Conservation (phyloP, 2,797 vertebrate species). For the Rachycentron canadum region DNA sequence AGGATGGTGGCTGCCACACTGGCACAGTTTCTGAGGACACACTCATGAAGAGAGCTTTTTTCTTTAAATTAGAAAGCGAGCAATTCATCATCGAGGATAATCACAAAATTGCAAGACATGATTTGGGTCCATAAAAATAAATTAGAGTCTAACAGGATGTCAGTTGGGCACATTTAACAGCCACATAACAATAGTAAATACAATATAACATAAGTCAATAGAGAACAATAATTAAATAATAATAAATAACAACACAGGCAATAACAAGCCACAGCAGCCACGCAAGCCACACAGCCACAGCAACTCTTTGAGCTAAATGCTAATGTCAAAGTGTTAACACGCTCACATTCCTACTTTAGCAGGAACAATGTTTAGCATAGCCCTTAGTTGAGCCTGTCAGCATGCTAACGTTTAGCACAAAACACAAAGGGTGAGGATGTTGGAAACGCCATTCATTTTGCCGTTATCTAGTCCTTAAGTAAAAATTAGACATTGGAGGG, state of each 20-base stretch:
- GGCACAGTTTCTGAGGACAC: constrained; percentile 56
- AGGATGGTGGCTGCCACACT: constrained; percentile 46
- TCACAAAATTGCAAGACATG: constrained; percentile 24
- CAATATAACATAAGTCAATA: neutral
- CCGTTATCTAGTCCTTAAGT: neutral
- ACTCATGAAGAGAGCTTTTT: constrained; percentile 43
- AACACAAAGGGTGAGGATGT: neutral
- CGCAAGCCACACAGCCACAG: too few relatives aligned
- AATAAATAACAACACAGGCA: neutral
- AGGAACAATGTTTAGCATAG: neutral
- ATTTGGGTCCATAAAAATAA: constrained; percentile 40
- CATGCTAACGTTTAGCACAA: neutral
- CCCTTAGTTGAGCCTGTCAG: neutral
- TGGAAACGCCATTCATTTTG: too few relatives aligned
- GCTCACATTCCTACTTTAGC: neutral
- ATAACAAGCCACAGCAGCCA: too few relatives aligned
- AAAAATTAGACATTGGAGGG: neutral
- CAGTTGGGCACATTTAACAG: neutral
- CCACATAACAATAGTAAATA: neutral
- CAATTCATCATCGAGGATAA: constrained; percentile 48
- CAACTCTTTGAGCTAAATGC: neutral
- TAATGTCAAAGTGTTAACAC: too few relatives aligned
- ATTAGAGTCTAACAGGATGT: constrained; percentile 6
- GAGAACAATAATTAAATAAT: constrained; percentile 1
- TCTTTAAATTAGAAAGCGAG: constrained; percentile 46